Conservation (phyloP, 2,797 vertebrate genomes). For the Enoplosus armatus region DNA sequence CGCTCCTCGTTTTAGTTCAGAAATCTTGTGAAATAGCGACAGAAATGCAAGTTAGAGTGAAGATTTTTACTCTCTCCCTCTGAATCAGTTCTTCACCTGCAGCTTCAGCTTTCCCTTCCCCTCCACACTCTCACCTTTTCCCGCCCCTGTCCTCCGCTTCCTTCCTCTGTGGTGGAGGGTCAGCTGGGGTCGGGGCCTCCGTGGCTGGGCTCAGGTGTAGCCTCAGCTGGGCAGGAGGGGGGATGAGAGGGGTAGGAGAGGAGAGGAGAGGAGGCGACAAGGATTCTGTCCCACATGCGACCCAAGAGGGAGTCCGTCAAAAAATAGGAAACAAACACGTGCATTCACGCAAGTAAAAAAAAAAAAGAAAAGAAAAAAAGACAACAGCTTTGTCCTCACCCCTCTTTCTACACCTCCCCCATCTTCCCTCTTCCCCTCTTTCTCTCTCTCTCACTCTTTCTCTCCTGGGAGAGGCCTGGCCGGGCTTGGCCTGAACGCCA, state of each 20-base stretch:
- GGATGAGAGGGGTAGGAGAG: constrained; percentile 29
- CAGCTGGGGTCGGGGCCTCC: constrained; percentile 80
- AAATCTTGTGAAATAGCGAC: constrained; percentile 34
- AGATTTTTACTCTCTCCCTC: background rate
- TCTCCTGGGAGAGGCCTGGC: constrained; percentile 86
- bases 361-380: constrained; percentile 51
- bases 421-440: constrained; percentile 72
- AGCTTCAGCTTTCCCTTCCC: constrained; percentile 25
- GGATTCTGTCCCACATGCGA: constrained; percentile 53
- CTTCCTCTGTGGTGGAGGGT: constrained; percentile 65
- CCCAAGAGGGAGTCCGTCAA: constrained; percentile 52
- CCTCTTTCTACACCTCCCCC: constrained; percentile 72
- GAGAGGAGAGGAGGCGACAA: constrained; percentile 40
- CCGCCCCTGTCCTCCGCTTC: constrained; percentile 57
- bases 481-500: constrained; percentile 87
- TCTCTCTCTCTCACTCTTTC: constrained; percentile 72
- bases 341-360: constrained; percentile 66
- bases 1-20: too few species aligned
- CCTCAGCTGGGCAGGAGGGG: constrained; percentile 79
- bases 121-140: constrained; percentile 58
- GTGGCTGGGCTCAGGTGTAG: constrained; percentile 85
- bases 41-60: constrained; percentile 45
- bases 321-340: constrained; percentile 71
- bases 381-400: constrained; percentile 80
- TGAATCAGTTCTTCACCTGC: constrained; percentile 20